Evolutionary conservation across 1,140 invertebrate genomes (phyloP), one percentile per base, ranked within the genome.

Genomic region (Scaptomyza hsui): DNA sequence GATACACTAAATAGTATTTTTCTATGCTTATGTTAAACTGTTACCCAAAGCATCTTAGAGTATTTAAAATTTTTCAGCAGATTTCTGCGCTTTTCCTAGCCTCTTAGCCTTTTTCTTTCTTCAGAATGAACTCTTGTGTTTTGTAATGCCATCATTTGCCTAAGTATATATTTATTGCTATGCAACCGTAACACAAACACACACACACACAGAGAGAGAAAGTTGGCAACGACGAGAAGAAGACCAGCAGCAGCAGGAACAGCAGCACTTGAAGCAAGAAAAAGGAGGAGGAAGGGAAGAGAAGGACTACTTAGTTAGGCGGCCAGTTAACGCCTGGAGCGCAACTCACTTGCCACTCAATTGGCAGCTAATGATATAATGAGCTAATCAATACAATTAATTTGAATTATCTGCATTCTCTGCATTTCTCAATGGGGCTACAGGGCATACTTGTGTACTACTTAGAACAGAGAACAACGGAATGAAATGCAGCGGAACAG

Each of bases 311-410:
- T 59, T 41, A 24, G 18, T n/a, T 24, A 29, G 19, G 12, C 39
- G 37, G 1, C 4, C 61, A 70, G 59, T 39, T 51, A 63, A 80
- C 41, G 81, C 77, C 62, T 56, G 47, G 39, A 74, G 69, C 70
- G 69, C 70, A 68, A 51, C 57, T 74, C 16, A 12, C 57, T 63
- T 49, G 52, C 55, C 53, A 45, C 48, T 42, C 41, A 64, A 56
- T 74, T 74, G 64, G 37, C 63, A 59, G 65, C 69, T 86, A 86
- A 86, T 88, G 74, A 86, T 70, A 71, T 86, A 86, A 86, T 81
- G 78, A 71, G 81, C 70, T 86, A 86, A 86, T 86, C 81, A 86
- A 86, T 86, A 61, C 73, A 86, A 86, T 86, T 86, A 81, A 88
- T 86, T 85, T 77, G 73, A 72, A 85, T 85, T 86, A 86, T 69